These are phyloP conservation scores for Neoarius graeffei DNA, from an alignment of 2,113 vertebrate genomes.

Conservation along the genomic window DNA sequence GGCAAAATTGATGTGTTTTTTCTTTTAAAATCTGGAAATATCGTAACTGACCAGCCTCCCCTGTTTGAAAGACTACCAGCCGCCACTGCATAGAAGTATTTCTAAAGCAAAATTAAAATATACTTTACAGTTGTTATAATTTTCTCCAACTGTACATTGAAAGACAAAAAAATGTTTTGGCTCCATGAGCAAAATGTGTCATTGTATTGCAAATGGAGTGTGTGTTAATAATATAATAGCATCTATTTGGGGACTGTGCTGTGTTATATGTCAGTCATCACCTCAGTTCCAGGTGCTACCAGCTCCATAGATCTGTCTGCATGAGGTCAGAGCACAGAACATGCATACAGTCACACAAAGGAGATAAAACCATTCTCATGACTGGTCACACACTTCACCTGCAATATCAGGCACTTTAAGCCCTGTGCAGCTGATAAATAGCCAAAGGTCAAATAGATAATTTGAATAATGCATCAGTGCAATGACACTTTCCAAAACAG, in stretches of 20 bases:
- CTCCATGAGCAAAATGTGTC: neutral
- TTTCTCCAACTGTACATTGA: neutral
- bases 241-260: constrained; percentile 28
- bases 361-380: constrained; percentile 47
- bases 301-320: constrained; percentile 25
- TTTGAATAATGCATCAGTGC: constrained; percentile 31
- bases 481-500: constrained; percentile 21
- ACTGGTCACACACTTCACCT: constrained; percentile 37
- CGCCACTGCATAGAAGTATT: neutral
- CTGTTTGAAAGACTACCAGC: too few species aligned
- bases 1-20: too few species aligned
- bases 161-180: neutral
- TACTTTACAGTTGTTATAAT: neutral
- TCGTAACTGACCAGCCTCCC: too few species aligned
- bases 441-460: constrained; percentile 33
- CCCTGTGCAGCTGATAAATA: constrained; percentile 38
- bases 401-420: constrained; percentile 45
- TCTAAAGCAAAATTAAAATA: neutral
- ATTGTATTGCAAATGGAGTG: neutral
- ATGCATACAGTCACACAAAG: constrained; percentile 26
- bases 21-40: too few species aligned
- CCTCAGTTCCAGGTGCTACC: constrained; percentile 24
- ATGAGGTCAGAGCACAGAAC: constrained; percentile 36
- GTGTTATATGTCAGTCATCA: constrained; percentile 44
- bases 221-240: constrained; percentile 6